phyloP scores from a whole-genome alignment of 2,888 invertebrate genomes.

The Heliothis peltigera region DNA sequence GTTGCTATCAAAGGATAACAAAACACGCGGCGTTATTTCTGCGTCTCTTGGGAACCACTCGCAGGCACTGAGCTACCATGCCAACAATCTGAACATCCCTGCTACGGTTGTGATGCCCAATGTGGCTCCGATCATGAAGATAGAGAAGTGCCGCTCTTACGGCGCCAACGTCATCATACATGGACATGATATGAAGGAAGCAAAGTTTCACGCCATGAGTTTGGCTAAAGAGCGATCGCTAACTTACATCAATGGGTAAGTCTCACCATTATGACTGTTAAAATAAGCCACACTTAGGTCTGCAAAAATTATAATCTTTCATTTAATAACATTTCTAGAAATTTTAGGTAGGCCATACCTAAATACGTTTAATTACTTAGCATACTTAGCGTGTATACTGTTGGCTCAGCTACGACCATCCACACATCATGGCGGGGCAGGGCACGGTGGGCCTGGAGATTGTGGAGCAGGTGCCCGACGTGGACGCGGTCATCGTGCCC shows the following conservation, averaged over 20 bases:
- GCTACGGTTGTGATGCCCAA: constrained; percentile 98
- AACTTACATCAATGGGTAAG: constrained; percentile 96
- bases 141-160: constrained; percentile 95
- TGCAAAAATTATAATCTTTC: too few relatives aligned
- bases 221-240: constrained; percentile 92
- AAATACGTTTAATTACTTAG: background rate
- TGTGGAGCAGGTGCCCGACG: constrained; percentile 95
- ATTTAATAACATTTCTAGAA: too few relatives aligned
- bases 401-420: constrained; percentile 95
- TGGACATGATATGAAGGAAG: constrained; percentile 95
- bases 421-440: constrained; percentile 98
- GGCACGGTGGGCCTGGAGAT: constrained; percentile 98
- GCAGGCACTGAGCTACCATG: constrained; percentile 94
- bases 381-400: background rate
- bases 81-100: constrained; percentile 92
- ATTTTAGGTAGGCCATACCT: too few relatives aligned
- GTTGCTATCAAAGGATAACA: constrained; percentile 93
- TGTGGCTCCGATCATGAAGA: constrained; percentile 98
- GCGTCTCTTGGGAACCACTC: constrained; percentile 99
- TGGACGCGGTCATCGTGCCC: constrained; percentile 97
- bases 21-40: constrained; percentile 95
- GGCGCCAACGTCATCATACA: constrained; percentile 96
- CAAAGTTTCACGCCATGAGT: constrained; percentile 94
- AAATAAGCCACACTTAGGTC: too few relatives aligned
- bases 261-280: constrained; percentile 7